Base-by-base conservation (phyloP, 2,888 invertebrate genomes). In the Galeopsomyia nigrocyanea region DNA sequence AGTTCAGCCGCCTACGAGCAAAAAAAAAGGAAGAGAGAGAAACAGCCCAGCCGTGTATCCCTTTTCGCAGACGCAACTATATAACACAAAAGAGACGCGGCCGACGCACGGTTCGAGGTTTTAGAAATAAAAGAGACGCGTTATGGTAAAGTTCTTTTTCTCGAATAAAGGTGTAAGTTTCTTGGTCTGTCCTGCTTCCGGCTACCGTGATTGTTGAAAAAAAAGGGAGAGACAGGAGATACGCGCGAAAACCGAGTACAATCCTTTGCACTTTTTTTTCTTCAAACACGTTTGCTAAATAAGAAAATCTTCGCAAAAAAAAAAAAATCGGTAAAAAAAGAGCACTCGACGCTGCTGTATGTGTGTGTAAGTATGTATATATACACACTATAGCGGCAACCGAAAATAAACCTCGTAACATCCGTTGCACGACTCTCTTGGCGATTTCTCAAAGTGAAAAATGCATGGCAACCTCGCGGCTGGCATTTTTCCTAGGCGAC, bases 151-250 rank as follows among this genome's bases (percentile, higher is more conserved):
- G 39, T 10, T 39, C 13, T 39, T 10, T 39, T 26, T 26, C 26
- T 26, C 26, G 61, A 55, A 14, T 16, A 14, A 50, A 63, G 72
- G 72, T 72, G 72, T 72, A 68, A 77, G 72, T 71, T 76, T 78
- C 71, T 57, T 64, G 61, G 55, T 53, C 68, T 64, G 62, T 67
- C 64, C 62, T 57, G 53, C 60, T 69, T 63, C 67, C 72, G 67
- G 61, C 50, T n/a, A n/a, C n/a, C 53, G 10, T 51, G 49, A 39
- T 67, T 51, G 56, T 71, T 71, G 55, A 21, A 46, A 13, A 50
- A 62, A n/a, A 17, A 53, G 2, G 13, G 3, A 39, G 13, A 39
- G 39, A 19, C 10, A 16, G n/a, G 46, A 49, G 22, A 7, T 13
- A 31, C 56, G 22, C 17, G 31, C 26, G 39, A 57, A 66, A 31